phyloP scores from a whole-genome alignment of 2,797 vertebrate genomes.

The Mormyrops boulengeri region DNA sequence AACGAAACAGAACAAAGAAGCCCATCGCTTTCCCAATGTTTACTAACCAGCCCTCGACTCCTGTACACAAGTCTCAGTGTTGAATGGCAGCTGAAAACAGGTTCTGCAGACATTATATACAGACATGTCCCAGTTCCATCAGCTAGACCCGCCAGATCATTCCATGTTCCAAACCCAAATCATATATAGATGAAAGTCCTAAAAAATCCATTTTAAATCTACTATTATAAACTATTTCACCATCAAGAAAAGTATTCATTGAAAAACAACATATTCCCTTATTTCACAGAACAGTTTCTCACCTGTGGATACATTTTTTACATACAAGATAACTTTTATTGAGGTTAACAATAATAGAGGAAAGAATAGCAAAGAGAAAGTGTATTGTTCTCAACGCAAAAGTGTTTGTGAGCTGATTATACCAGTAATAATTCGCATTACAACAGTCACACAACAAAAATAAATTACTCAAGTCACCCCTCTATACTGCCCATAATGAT shows the following conservation, averaged over 20 bases:
- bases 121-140: not conserved
- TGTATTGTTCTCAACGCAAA: not conserved
- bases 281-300: slow-evolving; percentile 17
- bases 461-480: not conserved
- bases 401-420: not conserved
- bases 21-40: not conserved
- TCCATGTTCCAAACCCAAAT: not conserved
- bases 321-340: not conserved
- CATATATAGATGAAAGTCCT: slow-evolving; percentile 10
- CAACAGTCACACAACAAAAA: slow-evolving; percentile 5
- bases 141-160: slow-evolving; percentile 14
- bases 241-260: slow-evolving; percentile 17
- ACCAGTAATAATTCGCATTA: not conserved
- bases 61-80: not conserved
- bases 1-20: not conserved
- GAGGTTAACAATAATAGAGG: slow-evolving; percentile 8
- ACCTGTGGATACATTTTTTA: slow-evolving; percentile 14
- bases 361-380: slow-evolving; percentile 5
- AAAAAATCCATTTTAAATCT: slow-evolving; percentile 8
- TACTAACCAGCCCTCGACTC: not conserved
- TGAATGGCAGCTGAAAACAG: not conserved
- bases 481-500: not conserved
- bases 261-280: slow-evolving; percentile 5
- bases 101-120: slow-evolving; percentile 16
- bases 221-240: not conserved